Evolutionary conservation across 2,797 vertebrate species (phyloP), one percentile per base, ranked within the genome.

Genomic region (Onychomys torridus): DNA sequence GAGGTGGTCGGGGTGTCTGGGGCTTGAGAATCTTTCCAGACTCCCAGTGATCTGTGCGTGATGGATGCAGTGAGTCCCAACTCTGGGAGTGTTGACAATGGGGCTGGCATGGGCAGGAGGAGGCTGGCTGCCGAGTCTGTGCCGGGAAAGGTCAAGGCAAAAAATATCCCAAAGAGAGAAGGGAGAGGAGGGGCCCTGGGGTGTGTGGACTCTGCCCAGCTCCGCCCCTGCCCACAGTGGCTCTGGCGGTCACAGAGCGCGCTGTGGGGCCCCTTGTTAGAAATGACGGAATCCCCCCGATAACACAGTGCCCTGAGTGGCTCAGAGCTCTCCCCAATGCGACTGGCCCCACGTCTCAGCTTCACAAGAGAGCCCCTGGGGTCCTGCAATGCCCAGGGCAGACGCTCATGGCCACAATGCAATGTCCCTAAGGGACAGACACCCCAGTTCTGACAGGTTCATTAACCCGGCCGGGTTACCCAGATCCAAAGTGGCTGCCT

Each of bases 141-240:
- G 92, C 91, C 55, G 0, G 2, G 84, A 96, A 76, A 94, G 96
- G 97, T 81, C 91, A 96, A 93, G 34, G 91, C 81, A 78, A 89
- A 92, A 96, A 89, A 65, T 55, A n/a, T 29, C 46, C 27, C 63
- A 52, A 55, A 46, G 77, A 57, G 46, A 77, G 89, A 13, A 57
- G 52, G 25, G 75, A 71, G 76, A 63, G 90, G 78, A n/a, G 65
- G 67, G 21, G 40, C 40, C 43, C 23, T 13, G 9, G 34, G 43
- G 49, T 1, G 63, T 84, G 40, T 55, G 84, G 65, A 69, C 46
- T 69, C 8, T 3, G 5, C 34, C 52, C 37, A 13, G 69, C 69
- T 10, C 75, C 8, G 9, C 13, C 34, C 43, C 21, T 25, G 21
- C 21, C n/a, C 11, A 11, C 37, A 75, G 69, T 3, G 34, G 25